phyloP scores from a whole-genome alignment of 2,888 invertebrate genomes.

The Girardia tigrina region DNA sequence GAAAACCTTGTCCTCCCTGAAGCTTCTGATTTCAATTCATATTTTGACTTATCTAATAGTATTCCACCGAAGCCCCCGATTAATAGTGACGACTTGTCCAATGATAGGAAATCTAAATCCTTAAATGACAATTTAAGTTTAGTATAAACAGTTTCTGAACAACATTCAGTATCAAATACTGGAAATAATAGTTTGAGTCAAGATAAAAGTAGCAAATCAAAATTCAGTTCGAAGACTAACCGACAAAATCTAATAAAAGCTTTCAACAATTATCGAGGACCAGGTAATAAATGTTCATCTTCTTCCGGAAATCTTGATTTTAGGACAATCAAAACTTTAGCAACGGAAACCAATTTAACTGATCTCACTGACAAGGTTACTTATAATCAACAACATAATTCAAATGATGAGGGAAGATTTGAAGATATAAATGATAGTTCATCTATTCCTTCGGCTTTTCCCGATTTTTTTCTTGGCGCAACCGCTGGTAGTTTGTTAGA shows the following conservation, averaged over 20 bases:
- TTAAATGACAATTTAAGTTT: not conserved
- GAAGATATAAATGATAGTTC: not conserved
- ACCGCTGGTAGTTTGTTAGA: not conserved
- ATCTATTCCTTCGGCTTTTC: not conserved
- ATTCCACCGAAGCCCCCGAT: not conserved
- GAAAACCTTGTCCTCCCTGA: not conserved
- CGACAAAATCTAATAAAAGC: not conserved
- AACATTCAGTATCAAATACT: conserved; percentile 1
- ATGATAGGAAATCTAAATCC: not conserved
- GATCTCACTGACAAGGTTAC: not conserved
- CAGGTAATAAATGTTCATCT: not conserved
- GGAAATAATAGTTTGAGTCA: not conserved
- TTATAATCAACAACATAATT: not conserved
- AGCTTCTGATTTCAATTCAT: not conserved
- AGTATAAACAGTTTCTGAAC: not conserved
- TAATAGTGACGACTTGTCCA: not conserved
- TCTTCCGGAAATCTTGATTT: not conserved
- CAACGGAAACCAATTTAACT: not conserved
- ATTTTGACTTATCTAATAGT: not conserved
- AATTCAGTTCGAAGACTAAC: not conserved
- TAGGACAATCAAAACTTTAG: not conserved
- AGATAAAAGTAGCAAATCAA: not conserved
- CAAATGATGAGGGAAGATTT: not conserved
- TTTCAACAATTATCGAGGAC: not conserved
- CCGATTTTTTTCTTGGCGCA: not conserved